Evolutionary conservation across 1,140 invertebrate species (phyloP), one percentile per base, ranked within the genome.

Genomic region (Euborellia annulipes): DNA sequence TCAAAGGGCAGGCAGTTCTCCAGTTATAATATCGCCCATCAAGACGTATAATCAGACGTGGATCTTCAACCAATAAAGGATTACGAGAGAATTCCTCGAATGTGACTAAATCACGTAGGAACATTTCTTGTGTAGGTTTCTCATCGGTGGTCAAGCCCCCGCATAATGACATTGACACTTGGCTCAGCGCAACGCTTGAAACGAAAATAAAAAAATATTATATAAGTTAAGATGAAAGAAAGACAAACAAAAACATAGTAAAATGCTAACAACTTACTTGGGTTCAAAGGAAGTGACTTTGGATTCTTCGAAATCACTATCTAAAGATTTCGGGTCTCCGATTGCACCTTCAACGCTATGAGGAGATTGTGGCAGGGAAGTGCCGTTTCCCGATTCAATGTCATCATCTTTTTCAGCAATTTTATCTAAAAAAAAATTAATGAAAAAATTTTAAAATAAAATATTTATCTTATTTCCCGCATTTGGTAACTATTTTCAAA

Each of bases 361-460:
- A 3, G 92, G 91, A 39, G 88, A 94, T 56, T 94, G 89, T 2
- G 91, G 86, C 43, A 96, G 65, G 20, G 90, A 95, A 8, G 87
- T 81, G 4, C 92, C 92, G 59, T 90, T 90, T 36, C 92, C 92
- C 40, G 89, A 94, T 66, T 97, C 91, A 42, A 80, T 80, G 67
- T 97, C 92, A 59, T 93, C 89, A 60, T 95, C 90, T 27, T 27
- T 27, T 27, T 27, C 23, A 4, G 4, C 4, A 27, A 27, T 27
- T 27, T 27, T 27, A 27, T 27, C 23, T 52, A 51, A 50, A 47
- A 46, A 37, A 34, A 41, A 49, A 45, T 49, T 43, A 50, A n/a
- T n/a, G n/a, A n/a, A n/a, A n/a, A n/a, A n/a, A n/a, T n/a, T n/a
- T n/a, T n/a, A n/a, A n/a, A n/a, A n/a, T n/a, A n/a, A n/a, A n/a